These are phyloP conservation scores for Myxocyprinus asiaticus DNA, from an alignment of 2,113 vertebrate species.

Conservation along the genomic window DNA sequence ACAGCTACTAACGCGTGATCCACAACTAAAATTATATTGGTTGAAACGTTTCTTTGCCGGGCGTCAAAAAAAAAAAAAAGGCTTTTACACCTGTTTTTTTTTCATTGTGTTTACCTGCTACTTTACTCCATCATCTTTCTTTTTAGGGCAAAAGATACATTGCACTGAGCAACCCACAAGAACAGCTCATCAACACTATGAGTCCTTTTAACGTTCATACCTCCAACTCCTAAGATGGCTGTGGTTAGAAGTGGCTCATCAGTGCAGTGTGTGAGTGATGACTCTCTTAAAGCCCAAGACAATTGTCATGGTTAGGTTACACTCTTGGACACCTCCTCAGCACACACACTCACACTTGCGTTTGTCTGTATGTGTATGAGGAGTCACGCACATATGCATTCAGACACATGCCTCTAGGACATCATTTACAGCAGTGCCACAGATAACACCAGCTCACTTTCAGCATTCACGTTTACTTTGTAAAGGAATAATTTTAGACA, in stretches of 20 bases:
- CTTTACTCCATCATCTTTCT: not conserved
- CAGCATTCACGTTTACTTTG: not conserved
- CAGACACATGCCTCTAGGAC: constrained; percentile 22
- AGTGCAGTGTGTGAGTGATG: constrained; percentile 43
- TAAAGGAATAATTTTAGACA: not conserved
- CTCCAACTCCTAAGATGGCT: constrained; percentile 39
- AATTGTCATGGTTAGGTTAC: constrained; percentile 53
- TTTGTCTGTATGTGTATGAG: constrained; percentile 10
- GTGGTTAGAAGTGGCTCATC: constrained; percentile 27
- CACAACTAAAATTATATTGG: too few species aligned
- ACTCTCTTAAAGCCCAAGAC: constrained; percentile 47
- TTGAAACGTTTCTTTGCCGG: too few species aligned
- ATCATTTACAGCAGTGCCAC: constrained; percentile 20
- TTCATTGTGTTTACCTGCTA: not conserved
- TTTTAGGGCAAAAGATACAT: not conserved
- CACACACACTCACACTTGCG: constrained; percentile 24
- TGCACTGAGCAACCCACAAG: constrained; percentile 23
- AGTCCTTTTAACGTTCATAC: constrained; percentile 45
- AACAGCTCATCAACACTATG: constrained; percentile 30
- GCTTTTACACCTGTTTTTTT: not conserved
- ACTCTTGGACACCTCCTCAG: constrained; percentile 28
- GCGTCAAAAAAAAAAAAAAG: too few species aligned
- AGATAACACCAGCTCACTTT: constrained; percentile 19
- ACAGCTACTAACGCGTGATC: too few species aligned
- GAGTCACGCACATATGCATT: constrained; percentile 15